Evolutionary conservation across 37 sponge, comb jelly and placozoan genomes (phyloP).

Genomic region (Oopsacas minuta): DNA sequence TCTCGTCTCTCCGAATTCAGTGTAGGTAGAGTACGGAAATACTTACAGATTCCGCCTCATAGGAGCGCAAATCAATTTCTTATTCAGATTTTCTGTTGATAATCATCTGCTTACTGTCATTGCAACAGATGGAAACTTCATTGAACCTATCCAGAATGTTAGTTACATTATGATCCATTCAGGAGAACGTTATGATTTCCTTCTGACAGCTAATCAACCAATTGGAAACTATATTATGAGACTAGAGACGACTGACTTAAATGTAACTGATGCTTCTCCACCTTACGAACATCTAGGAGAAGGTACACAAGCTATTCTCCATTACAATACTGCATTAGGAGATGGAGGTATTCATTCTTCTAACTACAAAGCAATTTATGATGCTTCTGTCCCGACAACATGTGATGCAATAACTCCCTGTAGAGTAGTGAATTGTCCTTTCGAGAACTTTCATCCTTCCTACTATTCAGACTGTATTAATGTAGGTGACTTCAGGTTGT

Average conservation of each 20-base stretch:
- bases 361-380: conserved; percentile 19
- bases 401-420: neutral
- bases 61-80: conserved; percentile 42
- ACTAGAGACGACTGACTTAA: conserved; percentile 48
- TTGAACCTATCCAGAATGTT: conserved; percentile 35
- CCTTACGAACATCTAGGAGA: conserved; percentile 23
- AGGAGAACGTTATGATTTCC: conserved; percentile 69
- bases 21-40: conserved; percentile 33
- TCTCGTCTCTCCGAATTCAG: conserved; percentile 32
- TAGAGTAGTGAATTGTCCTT: neutral
- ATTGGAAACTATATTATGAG: conserved; percentile 36
- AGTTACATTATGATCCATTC: conserved; percentile 49
- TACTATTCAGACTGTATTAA: neutral
- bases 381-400: neutral
- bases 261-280: neutral
- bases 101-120: conserved; percentile 53
- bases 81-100: conserved; percentile 50
- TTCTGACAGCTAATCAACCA: conserved; percentile 33
- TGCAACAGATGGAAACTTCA: conserved; percentile 48
- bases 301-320: conserved; percentile 43
- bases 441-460: neutral
- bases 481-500: neutral
- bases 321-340: conserved; percentile 21
- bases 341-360: neutral
- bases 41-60: conserved; percentile 55